Percentiles rank a stretch among this genome's conserved stretches.
These are phyloP conservation scores for Herminia tarsipennalis DNA, from an alignment of 2,888 invertebrate species.

Conservation along the genomic window DNA sequence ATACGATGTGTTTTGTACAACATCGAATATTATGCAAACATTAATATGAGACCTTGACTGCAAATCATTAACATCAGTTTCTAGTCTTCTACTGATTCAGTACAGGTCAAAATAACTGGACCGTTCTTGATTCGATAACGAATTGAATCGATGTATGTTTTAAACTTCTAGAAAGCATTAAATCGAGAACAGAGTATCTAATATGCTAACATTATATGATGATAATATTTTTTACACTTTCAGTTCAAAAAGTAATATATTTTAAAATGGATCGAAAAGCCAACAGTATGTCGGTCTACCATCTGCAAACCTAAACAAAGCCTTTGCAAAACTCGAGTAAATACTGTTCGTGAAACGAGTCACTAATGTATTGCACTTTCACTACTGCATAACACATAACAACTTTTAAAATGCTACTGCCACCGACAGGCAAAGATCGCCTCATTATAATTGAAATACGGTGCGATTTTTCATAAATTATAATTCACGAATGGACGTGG, in stretches of 20 bases:
- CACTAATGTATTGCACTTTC: conserved; percentile 15
- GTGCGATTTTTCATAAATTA: no score
- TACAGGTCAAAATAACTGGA: conserved; percentile 11
- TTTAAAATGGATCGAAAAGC: no score
- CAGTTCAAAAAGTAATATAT: no score
- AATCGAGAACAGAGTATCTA: not conserved
- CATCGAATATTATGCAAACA: conserved; percentile 23
- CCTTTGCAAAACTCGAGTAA: conserved; percentile 18
- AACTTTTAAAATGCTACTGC: conserved; percentile 26
- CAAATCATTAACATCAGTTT: conserved; percentile 36
- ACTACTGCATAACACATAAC: conserved; percentile 38
- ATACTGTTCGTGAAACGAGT: conserved; percentile 31
- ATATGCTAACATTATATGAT: no score
- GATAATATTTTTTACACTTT: no score
- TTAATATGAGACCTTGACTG: conserved; percentile 26
- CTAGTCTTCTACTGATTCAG: conserved; percentile 17
- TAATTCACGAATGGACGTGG: no score
- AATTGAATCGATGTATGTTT: no score
- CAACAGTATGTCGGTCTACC: not conserved
- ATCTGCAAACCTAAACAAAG: conserved; percentile 12
- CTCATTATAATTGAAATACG: conserved; percentile 2
- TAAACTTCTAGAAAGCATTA: no score
- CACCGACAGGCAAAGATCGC: conserved; percentile 10
- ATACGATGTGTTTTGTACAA: conserved; percentile 6
- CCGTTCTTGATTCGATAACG: not conserved